These are phyloP conservation scores for Bufo gargarizans DNA, from an alignment of 2,113 vertebrate species.

Conservation along the genomic window DNA sequence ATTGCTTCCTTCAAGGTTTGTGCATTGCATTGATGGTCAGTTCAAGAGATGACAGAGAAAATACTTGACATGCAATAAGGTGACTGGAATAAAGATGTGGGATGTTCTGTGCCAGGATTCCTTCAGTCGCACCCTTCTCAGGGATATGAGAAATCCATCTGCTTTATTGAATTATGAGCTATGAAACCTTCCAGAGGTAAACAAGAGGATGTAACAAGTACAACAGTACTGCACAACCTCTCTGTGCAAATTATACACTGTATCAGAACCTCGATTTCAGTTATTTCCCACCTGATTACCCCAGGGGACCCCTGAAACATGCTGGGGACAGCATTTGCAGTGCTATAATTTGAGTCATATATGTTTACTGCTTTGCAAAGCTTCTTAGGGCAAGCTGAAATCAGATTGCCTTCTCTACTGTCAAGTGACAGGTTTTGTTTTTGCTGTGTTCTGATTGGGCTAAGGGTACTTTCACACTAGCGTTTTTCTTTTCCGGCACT, in stretches of 20 bases:
- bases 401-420: too few species aligned
- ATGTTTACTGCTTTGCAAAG: too few species aligned
- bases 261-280: neutral
- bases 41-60: neutral
- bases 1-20: conserved; percentile 6
- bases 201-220: conserved; percentile 11
- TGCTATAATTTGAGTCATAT: too few species aligned
- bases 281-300: too few species aligned
- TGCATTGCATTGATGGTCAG: neutral
- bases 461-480: too few species aligned
- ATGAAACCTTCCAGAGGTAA: conserved; percentile 13
- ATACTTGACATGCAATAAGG: neutral
- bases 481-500: too few species aligned
- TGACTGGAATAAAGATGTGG: neutral
- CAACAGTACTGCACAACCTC: neutral
- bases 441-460: too few species aligned
- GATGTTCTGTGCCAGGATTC: neutral
- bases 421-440: too few species aligned
- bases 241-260: neutral
- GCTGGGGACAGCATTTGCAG: too few species aligned
- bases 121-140: neutral
- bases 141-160: neutral
- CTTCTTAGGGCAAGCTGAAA: too few species aligned
- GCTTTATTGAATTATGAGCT: conserved; percentile 25
- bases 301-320: too few species aligned